Conservation (phyloP, 2,113 vertebrate species). For the Alectura lathami region DNA sequence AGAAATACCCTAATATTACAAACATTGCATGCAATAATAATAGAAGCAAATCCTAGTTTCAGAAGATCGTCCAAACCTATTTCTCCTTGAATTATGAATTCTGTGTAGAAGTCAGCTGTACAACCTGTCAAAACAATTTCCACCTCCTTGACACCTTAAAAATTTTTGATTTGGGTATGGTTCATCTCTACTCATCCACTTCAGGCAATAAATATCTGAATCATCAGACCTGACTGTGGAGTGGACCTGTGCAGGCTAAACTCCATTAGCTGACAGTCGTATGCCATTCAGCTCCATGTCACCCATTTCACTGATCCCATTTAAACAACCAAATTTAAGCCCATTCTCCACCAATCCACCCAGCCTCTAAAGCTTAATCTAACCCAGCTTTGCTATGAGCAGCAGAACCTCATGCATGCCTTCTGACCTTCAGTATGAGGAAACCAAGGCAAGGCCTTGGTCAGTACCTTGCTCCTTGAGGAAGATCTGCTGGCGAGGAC, state of each 20-base stretch:
- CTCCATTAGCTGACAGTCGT: not conserved
- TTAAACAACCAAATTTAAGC: not conserved
- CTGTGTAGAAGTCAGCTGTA: not conserved
- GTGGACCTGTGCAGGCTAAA: not conserved
- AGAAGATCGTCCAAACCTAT: not conserved
- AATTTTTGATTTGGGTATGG: not conserved
- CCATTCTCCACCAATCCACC: not conserved
- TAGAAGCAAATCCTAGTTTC: not conserved
- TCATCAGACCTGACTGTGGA: not conserved
- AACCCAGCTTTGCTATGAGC: not conserved
- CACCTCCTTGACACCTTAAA: not conserved
- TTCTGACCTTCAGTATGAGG: not conserved
- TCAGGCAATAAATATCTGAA: not conserved
- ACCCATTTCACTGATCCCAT: not conserved
- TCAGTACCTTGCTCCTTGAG: not conserved
- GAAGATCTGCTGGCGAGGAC: not conserved
- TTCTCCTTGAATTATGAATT: not conserved
- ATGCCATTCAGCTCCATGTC: not conserved
- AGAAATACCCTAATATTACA: not conserved
- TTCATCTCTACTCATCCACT: not conserved
- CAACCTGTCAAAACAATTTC: not conserved
- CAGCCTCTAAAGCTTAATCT: not conserved
- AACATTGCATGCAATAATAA: not conserved
- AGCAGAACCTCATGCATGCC: not conserved
- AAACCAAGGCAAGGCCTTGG: not conserved